These are phyloP conservation scores for Pachyrhynchus sulphureomaculatus DNA, from an alignment of 1,140 invertebrate genomes.

Conservation along the genomic window DNA sequence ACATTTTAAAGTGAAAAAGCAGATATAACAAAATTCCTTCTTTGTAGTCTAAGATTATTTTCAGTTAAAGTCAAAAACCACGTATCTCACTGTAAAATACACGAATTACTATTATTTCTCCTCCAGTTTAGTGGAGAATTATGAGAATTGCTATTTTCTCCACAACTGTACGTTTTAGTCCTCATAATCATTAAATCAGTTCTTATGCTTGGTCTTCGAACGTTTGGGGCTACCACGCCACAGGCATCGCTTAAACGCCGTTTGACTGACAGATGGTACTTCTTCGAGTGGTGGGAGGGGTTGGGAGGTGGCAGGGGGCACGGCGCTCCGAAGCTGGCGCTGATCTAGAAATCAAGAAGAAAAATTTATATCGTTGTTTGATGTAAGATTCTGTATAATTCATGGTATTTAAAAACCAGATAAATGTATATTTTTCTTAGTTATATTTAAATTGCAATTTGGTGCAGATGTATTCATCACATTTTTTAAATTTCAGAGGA, in stretches of 20 bases:
- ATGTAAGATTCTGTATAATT: no score
- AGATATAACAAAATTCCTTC: no score
- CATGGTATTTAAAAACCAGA: no score
- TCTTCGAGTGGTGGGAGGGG: conserved; percentile 63
- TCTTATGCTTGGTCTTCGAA: conserved; percentile 76
- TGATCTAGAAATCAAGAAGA: conserved; percentile 39
- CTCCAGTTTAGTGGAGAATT: conserved; percentile 35
- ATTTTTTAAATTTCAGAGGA: no score
- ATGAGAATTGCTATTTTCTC: conserved; percentile 45
- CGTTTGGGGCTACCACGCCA: conserved; percentile 82
- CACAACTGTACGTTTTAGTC: conserved; percentile 72
- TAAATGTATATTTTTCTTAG: no score
- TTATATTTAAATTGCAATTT: no score
- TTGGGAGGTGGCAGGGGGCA: conserved; percentile 67
- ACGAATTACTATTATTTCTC: conserved; percentile 24
- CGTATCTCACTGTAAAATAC: conserved; percentile 22
- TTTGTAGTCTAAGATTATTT: no score
- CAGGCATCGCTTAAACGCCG: conserved; percentile 78
- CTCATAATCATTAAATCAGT: conserved; percentile 84
- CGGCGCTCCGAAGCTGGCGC: conserved; percentile 68
- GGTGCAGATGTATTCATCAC: no score
- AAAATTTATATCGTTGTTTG: no score
- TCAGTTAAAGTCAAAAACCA: no score
- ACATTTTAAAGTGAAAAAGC: no score
- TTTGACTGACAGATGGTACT: conserved; percentile 76